phyloP scores from a whole-genome alignment of 1,140 invertebrate genomes.

The Drosophila watanabei region DNA sequence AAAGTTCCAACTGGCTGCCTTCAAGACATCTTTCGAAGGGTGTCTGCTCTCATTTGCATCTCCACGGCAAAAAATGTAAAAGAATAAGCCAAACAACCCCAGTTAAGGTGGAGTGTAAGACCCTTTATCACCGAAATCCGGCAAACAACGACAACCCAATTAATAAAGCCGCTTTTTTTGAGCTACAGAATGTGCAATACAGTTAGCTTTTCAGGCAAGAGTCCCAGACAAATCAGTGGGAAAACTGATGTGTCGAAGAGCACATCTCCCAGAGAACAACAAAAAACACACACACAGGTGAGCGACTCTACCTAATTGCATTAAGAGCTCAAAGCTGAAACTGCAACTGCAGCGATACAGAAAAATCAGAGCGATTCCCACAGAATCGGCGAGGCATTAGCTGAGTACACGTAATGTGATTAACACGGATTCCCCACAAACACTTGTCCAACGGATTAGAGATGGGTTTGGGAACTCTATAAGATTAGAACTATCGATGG shows the following conservation, averaged over 20 bases:
- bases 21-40: constrained; percentile 61
- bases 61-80: constrained; percentile 9
- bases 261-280: constrained; percentile 26
- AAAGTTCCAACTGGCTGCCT: constrained; percentile 71
- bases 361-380: constrained; percentile 81
- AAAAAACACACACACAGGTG: constrained; percentile 12
- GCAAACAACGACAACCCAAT: constrained; percentile 36
- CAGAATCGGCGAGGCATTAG: constrained; percentile 66
- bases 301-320: constrained; percentile 64
- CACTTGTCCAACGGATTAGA: constrained; percentile 10
- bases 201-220: constrained; percentile 45
- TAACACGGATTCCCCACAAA: constrained; percentile 47
- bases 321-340: constrained; percentile 62
- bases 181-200: constrained; percentile 48
- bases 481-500: constrained; percentile 26
- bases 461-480: background rate
- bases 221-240: constrained; percentile 29
- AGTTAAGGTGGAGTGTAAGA: constrained; percentile 1
- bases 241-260: constrained; percentile 52
- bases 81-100: constrained; percentile 26
- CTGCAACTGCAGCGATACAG: constrained; percentile 46
- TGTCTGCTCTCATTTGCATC: constrained; percentile 52
- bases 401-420: constrained; percentile 62
- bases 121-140: constrained; percentile 31
- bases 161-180: constrained; percentile 58